Conservation (phyloP, 2,113 vertebrate species). For the Octodon degus region DNA sequence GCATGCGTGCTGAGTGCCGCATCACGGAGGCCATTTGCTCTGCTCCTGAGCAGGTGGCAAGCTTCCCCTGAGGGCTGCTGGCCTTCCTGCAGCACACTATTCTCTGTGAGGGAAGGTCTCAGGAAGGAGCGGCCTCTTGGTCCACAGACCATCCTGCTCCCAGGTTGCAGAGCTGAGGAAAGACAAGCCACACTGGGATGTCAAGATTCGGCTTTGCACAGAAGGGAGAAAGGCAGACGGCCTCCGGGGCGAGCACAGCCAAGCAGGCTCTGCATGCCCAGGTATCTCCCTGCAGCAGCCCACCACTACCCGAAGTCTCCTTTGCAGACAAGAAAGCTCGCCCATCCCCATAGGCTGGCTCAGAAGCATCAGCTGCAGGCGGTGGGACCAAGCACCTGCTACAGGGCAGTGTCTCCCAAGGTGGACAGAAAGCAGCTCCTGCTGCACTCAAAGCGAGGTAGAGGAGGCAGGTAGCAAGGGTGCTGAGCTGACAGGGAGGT, state of each 20-base stretch:
- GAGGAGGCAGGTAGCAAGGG: fast-evolving
- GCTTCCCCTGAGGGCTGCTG: no score
- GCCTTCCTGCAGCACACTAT: background rate
- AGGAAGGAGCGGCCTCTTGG: no score
- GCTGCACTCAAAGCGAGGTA: fast-evolving
- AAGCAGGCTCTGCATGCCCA: fast-evolving
- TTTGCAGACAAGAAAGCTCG: background rate
- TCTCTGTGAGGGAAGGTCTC: background rate
- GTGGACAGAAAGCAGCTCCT: background rate
- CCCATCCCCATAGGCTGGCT: fast-evolving
- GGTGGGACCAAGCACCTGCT: background rate
- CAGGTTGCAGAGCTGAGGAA: background rate
- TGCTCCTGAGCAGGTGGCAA: background rate
- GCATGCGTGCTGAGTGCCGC: background rate
- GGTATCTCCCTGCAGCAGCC: background rate
- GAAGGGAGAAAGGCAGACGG: fast-evolving
- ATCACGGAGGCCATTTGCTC: background rate
- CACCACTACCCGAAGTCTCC: no score
- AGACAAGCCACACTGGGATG: fast-evolving
- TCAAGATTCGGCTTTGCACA: background rate
- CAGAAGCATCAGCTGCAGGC: background rate
- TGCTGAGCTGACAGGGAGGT: fast-evolving
- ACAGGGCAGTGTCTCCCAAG: background rate
- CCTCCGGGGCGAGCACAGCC: fast-evolving
- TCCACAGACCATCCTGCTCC: background rate